Percentiles rank a stretch among this genome's conserved stretches.
phyloP scores from a whole-genome alignment of 2,888 invertebrate genomes.

The Acrobasis suavella region DNA sequence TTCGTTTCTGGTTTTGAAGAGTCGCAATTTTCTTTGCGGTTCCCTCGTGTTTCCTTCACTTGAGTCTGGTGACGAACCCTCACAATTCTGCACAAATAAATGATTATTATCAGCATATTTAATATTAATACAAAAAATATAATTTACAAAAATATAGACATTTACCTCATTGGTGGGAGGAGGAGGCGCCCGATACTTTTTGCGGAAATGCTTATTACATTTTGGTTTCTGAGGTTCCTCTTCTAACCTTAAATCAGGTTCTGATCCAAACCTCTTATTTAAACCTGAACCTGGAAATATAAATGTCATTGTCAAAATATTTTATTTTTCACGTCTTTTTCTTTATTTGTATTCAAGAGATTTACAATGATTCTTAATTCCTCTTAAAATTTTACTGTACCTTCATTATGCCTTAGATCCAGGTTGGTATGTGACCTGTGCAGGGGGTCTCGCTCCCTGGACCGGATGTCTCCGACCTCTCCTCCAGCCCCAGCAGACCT shows the following conservation, averaged over 20 bases:
- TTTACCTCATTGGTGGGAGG: slow-evolving; percentile 77
- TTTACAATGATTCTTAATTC: too few species aligned
- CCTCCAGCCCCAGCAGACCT: slow-evolving; percentile 65
- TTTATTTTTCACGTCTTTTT: too few species aligned
- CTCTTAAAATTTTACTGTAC: slow-evolving; percentile 38
- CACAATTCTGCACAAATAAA: slow-evolving; percentile 56
- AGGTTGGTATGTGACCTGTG: slow-evolving; percentile 77
- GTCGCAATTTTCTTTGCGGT: slow-evolving; percentile 82
- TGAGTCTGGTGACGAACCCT: slow-evolving; percentile 84
- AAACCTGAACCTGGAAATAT: slow-evolving; percentile 55
- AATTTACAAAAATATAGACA: too few species aligned
- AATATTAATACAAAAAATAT: not conserved
- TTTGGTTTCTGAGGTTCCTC: slow-evolving; percentile 65
- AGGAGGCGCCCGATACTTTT: slow-evolving; percentile 90
- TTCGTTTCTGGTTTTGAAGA: slow-evolving; percentile 89
- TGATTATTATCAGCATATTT: not conserved
- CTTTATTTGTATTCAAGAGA: too few species aligned
- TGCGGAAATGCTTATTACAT: slow-evolving; percentile 83
- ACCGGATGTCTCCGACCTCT: slow-evolving; percentile 52
- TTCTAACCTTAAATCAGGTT: slow-evolving; percentile 85
- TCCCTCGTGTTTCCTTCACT: slow-evolving; percentile 78
- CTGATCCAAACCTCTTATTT: slow-evolving; percentile 86
- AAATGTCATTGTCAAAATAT: too few species aligned
- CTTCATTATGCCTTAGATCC: slow-evolving; percentile 65
- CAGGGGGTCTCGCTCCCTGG: slow-evolving; percentile 69